These are phyloP conservation scores for Falco rusticolus DNA, from an alignment of 2,797 vertebrate genomes.

Conservation along the genomic window DNA sequence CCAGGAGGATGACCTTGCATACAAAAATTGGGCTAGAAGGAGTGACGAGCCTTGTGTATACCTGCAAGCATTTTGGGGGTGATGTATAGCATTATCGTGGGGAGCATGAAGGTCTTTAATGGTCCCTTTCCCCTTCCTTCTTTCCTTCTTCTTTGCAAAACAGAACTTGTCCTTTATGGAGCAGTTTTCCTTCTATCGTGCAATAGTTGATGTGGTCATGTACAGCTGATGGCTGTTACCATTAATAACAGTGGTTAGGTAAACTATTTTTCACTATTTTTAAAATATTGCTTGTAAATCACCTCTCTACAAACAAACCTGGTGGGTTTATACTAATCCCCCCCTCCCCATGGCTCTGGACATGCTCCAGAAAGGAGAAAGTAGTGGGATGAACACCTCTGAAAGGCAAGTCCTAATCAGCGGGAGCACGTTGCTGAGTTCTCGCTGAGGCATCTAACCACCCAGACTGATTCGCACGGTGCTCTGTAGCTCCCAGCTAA, in stretches of 20 bases:
- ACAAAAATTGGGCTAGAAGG: neutral
- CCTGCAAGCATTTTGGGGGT: constrained; percentile 35
- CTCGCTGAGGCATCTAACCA: neutral
- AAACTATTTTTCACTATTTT: neutral
- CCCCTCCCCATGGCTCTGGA: neutral
- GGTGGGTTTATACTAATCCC: neutral
- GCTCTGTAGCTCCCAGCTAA: neutral
- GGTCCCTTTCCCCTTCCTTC: neutral
- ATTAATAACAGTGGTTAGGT: neutral
- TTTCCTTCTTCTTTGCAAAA: neutral
- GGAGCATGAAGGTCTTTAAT: rapidly evolving
- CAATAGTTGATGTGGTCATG: neutral
- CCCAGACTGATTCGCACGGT: neutral
- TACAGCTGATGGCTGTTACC: neutral
- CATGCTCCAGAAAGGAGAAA: neutral
- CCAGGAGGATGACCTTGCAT: constrained; percentile 66
- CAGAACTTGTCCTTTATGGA: neutral
- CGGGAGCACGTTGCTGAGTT: neutral
- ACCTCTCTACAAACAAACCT: neutral
- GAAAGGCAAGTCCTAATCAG: neutral
- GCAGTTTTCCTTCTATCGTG: neutral
- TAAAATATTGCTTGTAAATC: neutral
- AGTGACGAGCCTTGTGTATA: neutral
- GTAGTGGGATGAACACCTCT: neutral
- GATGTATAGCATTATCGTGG: neutral